These are phyloP conservation scores for Halcyon smyrnensis DNA, from an alignment of 2,797 vertebrate species.

Conservation along the genomic window DNA sequence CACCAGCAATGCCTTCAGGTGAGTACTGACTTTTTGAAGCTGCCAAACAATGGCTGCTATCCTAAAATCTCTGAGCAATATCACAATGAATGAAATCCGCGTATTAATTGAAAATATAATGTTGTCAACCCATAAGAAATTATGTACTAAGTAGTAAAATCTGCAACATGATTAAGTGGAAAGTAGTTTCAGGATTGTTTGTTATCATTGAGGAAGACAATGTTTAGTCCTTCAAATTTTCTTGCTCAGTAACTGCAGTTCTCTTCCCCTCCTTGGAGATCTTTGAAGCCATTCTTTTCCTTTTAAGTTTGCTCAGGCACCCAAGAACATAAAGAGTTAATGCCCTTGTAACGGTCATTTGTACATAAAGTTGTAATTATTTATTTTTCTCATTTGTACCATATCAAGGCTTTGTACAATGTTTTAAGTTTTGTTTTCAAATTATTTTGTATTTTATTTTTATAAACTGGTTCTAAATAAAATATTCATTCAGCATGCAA, in stretches of 20 bases:
- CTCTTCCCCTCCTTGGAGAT: constrained; percentile 8
- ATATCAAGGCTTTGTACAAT: constrained; percentile 99
- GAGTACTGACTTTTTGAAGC: constrained; percentile 16
- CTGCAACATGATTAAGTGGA: constrained; percentile 22
- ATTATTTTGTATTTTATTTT: constrained; percentile 99
- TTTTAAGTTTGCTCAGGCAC: constrained; percentile 75
- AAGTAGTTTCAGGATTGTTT: constrained; percentile 35
- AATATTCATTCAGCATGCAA: constrained; percentile 97
- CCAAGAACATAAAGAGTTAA: constrained; percentile 66
- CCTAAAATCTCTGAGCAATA: constrained; percentile 15
- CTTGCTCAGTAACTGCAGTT: background rate
- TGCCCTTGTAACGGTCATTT: constrained; percentile 82
- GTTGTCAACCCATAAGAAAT: background rate
- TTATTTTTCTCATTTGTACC: constrained; percentile 97
- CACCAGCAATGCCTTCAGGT: constrained; percentile 62
- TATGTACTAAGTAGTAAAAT: background rate
- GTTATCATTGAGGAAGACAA: constrained; percentile 7
- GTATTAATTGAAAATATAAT: background rate
- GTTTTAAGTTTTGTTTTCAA: constrained; percentile 92
- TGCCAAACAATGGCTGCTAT: background rate
- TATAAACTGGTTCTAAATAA: constrained; percentile 99
- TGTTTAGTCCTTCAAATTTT: constrained; percentile 23
- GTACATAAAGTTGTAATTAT: constrained; percentile 99
- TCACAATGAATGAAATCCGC: background rate
- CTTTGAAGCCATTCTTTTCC: constrained; percentile 36